Base-by-base conservation (phyloP, 2,888 invertebrate genomes). In the Noctua comes region DNA sequence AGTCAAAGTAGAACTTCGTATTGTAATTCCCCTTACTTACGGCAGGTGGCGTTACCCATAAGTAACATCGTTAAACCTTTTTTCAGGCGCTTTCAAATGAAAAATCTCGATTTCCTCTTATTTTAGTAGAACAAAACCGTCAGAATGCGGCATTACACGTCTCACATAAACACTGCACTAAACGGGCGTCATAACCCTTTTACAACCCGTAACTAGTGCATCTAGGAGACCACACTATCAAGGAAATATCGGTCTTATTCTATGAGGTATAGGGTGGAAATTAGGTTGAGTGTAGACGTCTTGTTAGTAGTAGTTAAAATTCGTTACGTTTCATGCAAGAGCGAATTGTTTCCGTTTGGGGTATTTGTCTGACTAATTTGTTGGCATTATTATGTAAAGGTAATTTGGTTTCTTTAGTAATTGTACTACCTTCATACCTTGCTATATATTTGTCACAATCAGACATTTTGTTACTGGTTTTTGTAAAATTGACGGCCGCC, bases 111-210 rank as follows among this genome's bases (percentile, higher is more conserved):
- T 70, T 76, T 72, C 24, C 36, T 64, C 27, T 71, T 74, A 54
- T 68, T 79, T 75, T 54, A 48, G 40, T 40, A 75, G 18, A 71
- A 79, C 51, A 86, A 68, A 75, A 70, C 72, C 57, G 68, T 51
- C 64, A 62, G 83, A 83, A 88, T 86, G 85, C 75, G 79, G 82
- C 73, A 77, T 73, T 79, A 76, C 77, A 48, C 71, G 72, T 69
- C 54, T 78, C 68, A 68, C 78, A 82, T 89, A 88, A 88, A 89
- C 88, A 84, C 75, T 82, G 84, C 80, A 83, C 83, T 85, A 80
- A 82, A 85, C 80, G 64, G 57, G 68, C 70, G 31, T 80, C 79
- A 80, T 88, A 88, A 89, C 75, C 69, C 72, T 83, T 86, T 83
- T 77, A 81, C 83, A 68, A 71, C 73, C 31, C 48, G 68, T 71